Evolutionary conservation across 2,888 invertebrate genomes (phyloP), one percentile per base, ranked within the genome.

Genomic region (Cloeon dipterum): DNA sequence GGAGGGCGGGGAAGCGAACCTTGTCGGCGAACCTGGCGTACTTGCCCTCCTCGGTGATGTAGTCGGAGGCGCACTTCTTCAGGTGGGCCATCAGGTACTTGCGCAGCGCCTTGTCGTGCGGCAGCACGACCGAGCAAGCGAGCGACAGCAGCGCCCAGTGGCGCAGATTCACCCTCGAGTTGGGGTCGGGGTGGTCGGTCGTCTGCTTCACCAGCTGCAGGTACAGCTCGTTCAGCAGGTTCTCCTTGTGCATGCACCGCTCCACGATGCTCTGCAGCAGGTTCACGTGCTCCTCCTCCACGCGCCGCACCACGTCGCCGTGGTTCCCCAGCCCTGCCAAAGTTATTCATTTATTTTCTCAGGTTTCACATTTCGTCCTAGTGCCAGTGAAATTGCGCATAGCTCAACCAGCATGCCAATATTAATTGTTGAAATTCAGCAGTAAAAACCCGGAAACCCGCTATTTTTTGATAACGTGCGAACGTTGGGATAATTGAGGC

Each of bases 131-230:
- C 38, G 77, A 78, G 47, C 77, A 78, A 3, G 77, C 70, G 23
- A 83, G 59, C 1, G 77, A 74, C 40, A 93, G 62, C 39, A 93
- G 59, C 34, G 91, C 86, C 93, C 93, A 93, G 60, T 91, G 86
- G 14, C 88, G 69, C 33, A 83, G 62, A 50, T 86, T 81, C 2
- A 86, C 85, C 36, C 82, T 63, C 1, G 83, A 83, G 49, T 76
- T 75, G 0, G 86, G 83, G 61, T 88, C 88, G 0, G 82, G 81
- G 61, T 82, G 81, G 49, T 85, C 85, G 0, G 89, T 91, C 1
- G 91, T 91, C 59, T 85, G 83, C 54, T 91, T 93, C 40, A 91
- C 78, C 26, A 93, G 66, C 53, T 91, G 89, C 46, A 91, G 66
- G 54, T 86, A 91, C 39, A 89, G 63, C 57, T 93, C 93, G 50